These are phyloP conservation scores for Linurgus olivaceus DNA, from an alignment of 2,797 vertebrate genomes.

Conservation along the genomic window DNA sequence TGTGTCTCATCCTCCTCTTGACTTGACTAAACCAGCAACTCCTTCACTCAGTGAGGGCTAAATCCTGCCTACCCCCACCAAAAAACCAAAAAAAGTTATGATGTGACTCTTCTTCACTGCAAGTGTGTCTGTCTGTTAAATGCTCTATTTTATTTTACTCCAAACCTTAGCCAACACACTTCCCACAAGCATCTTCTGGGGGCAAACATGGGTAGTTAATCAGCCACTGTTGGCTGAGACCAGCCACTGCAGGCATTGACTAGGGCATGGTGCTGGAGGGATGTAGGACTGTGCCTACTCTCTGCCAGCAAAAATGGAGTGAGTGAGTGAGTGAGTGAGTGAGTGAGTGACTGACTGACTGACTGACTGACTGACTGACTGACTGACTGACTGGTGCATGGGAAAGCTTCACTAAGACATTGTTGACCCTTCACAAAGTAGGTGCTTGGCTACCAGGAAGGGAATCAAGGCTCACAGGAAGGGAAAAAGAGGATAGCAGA, in stretches of 20 bases:
- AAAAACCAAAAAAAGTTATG: neutral
- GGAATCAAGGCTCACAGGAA: neutral
- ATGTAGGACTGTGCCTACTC: neutral
- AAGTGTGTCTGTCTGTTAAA: neutral
- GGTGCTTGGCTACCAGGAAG: neutral
- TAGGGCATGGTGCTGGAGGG: neutral
- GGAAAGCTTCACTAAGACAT: neutral
- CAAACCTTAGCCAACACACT: neutral
- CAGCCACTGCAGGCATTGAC: neutral
- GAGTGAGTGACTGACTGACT: neutral
- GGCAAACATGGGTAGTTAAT: neutral
- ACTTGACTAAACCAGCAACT: slow-evolving; percentile 44
- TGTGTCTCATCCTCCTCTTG: neutral
- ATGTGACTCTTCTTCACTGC: neutral
- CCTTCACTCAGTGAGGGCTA: neutral
- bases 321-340: neutral
- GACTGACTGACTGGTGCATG: neutral
- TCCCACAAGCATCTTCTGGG: neutral
- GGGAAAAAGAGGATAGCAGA: neutral
- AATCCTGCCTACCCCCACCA: neutral
- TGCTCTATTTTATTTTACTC: neutral
- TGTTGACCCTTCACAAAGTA: neutral
- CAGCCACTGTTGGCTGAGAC: neutral
- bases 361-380: neutral
- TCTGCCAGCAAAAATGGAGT: neutral